A percentile compares a stretch with the other conserved stretches of the same genome.
These are phyloP conservation scores for Orientallactaga bullata DNA, from an alignment of 2,113 vertebrate species.

Conservation along the genomic window DNA sequence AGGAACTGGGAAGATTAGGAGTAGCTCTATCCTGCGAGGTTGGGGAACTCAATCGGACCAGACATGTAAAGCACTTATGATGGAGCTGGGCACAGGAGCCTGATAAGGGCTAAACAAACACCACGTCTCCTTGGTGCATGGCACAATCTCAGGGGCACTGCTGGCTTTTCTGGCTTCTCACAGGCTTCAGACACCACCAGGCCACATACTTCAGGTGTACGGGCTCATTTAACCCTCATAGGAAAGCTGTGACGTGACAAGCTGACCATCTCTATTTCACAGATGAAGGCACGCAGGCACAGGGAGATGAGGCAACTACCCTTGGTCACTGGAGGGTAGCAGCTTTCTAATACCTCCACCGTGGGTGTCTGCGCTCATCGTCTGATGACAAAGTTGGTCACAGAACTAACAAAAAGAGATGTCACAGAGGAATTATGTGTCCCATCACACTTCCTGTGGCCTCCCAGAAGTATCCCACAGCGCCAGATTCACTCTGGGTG, in stretches of 20 bases:
- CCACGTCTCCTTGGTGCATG: not conserved
- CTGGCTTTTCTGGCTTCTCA: not conserved
- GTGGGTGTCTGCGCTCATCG: not conserved
- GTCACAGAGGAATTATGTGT: constrained; percentile 41
- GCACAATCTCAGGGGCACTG: not conserved
- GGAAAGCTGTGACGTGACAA: not conserved
- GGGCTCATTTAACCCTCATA: not conserved
- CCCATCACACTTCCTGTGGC: constrained; percentile 42
- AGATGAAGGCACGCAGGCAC: not conserved
- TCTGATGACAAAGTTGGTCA: constrained; percentile 45
- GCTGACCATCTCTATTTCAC: not conserved
- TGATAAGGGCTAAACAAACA: not conserved
- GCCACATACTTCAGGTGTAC: not conserved
- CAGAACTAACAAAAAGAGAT: constrained; percentile 42
- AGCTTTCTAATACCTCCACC: not conserved
- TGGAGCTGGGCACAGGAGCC: not conserved
- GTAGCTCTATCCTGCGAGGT: not conserved
- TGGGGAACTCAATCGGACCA: not conserved
- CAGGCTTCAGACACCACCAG: not conserved
- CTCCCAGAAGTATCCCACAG: constrained; percentile 71
- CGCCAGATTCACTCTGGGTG: constrained; percentile 65
- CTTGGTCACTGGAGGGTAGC: not conserved
- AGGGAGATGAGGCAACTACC: not conserved
- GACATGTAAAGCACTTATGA: not conserved
- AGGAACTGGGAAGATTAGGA: not conserved